Evolutionary conservation across 1,140 invertebrate genomes (phyloP).

Genomic region (Camponotus floridanus): DNA sequence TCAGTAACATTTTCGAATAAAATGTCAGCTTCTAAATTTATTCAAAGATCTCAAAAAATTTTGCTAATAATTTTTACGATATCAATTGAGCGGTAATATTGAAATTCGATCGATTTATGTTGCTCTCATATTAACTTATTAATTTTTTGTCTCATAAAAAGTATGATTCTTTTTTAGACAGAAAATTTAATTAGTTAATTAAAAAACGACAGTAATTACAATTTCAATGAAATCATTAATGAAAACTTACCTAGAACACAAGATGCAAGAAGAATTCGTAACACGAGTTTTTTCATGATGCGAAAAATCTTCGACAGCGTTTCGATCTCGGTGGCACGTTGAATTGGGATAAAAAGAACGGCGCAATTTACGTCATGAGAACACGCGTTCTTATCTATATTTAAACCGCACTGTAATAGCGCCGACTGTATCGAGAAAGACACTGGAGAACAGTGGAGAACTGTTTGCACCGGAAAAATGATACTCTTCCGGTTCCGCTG

Average conservation of each 20-base stretch:
- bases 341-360: conserved; percentile 39
- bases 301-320: not conserved
- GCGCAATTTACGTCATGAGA: conserved; percentile 61
- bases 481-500: conserved; percentile 10
- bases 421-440: conserved; percentile 49
- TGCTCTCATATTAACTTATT: not conserved
- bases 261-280: conserved; percentile 30
- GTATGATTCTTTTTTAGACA: not conserved
- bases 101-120: not conserved
- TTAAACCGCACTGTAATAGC: conserved; percentile 70
- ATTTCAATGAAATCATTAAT: not conserved
- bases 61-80: not conserved
- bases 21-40: not conserved
- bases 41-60: not conserved
- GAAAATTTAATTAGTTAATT: not conserved
- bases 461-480: conserved; percentile 4
- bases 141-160: not conserved
- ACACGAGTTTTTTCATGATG: conserved; percentile 33
- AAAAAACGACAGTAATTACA: not conserved
- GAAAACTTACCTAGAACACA: conserved; percentile 42
- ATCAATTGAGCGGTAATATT: not conserved
- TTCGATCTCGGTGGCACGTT: conserved; percentile 4
- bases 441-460: conserved; percentile 58
- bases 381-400: conserved; percentile 68
- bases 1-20: not conserved